Conservation (phyloP, 1,140 invertebrate genomes). For the Listronotus oregonensis region DNA sequence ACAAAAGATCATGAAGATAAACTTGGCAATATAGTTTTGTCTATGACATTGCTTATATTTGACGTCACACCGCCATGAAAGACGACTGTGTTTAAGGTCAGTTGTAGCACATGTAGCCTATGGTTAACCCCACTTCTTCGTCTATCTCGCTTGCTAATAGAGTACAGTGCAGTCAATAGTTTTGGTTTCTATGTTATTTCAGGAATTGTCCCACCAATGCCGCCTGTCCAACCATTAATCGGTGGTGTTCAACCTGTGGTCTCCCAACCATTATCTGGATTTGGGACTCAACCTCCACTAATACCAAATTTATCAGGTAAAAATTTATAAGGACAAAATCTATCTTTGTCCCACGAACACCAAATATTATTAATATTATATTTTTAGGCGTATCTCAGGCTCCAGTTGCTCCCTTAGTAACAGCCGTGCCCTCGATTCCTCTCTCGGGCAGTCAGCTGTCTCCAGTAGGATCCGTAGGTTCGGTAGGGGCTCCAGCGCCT, state of each 20-base stretch:
- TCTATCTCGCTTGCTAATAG: no score
- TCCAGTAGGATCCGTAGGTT: constrained; percentile 28
- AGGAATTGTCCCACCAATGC: constrained; percentile 53
- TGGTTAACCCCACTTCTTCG: no score
- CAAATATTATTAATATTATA: neutral
- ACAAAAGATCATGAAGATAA: no score
- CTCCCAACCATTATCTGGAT: constrained; percentile 33
- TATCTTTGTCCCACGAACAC: no score
- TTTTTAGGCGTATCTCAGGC: constrained; percentile 4
- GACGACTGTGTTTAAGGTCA: no score
- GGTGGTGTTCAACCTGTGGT: constrained; percentile 41
- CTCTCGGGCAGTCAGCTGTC: constrained; percentile 19
- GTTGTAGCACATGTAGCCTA: no score
- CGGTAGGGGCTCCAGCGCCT: constrained; percentile 16
- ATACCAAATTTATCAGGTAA: constrained; percentile 12
- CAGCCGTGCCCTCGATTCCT: constrained; percentile 19
- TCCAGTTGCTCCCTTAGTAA: constrained; percentile 18
- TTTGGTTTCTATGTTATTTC: constrained; percentile 16
- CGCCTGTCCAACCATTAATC: constrained; percentile 40
- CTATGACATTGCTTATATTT: no score
- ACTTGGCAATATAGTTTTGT: no score
- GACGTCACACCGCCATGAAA: no score
- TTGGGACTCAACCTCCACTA: constrained; percentile 18
- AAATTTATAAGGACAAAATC: no score
- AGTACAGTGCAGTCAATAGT: no score